Conservation (phyloP, 2,113 vertebrate species). For the Dicaeum eximium region DNA sequence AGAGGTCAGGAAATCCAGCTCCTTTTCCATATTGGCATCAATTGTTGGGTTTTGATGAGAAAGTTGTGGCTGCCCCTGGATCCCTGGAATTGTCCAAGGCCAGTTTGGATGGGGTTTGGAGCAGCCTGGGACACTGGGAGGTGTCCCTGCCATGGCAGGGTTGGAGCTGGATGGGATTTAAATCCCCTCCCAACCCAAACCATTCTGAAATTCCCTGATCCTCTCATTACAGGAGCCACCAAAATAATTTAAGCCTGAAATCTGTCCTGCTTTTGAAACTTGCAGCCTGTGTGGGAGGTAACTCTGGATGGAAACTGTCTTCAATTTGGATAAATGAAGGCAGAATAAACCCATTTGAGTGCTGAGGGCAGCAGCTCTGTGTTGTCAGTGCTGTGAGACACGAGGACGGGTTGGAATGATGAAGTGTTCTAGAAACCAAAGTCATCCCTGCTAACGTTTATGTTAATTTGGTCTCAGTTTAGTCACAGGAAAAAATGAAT, state of each 20-base stretch:
- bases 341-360: not conserved
- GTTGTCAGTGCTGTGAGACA: accelerated
- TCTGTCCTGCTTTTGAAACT: not conserved
- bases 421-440: not conserved
- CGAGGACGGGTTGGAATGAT: not conserved
- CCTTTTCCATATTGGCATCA: not conserved
- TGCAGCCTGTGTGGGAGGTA: not conserved
- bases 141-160: not conserved
- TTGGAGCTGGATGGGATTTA: not conserved
- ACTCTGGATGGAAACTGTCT: not conserved
- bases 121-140: not conserved
- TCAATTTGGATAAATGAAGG: not conserved
- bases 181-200: not conserved
- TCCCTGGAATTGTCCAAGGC: not conserved
- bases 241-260: not conserved
- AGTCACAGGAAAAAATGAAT: not conserved
- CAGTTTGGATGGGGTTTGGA: not conserved
- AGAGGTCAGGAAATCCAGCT: not conserved
- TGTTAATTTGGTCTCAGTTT: constrained; percentile 35
- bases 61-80: not conserved
- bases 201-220: not conserved
- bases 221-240: not conserved
- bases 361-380: not conserved
- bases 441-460: not conserved
- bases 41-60: not conserved